Evolutionary conservation across 2,113 vertebrate genomes (phyloP).

Genomic region (Corapipo altera): DNA sequence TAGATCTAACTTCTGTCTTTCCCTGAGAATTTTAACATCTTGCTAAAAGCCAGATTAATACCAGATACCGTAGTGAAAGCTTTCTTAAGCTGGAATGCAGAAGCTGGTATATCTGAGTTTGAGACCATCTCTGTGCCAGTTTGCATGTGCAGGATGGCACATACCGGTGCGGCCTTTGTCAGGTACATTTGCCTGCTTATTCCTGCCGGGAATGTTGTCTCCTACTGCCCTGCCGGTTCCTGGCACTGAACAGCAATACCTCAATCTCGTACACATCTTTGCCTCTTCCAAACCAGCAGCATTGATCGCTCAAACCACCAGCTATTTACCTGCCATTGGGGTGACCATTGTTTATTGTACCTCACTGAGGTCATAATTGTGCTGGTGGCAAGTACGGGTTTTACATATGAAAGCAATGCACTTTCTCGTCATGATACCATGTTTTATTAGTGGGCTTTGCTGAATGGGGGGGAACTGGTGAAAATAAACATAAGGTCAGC

Average conservation of each 20-base stretch:
- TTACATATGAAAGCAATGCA: neutral
- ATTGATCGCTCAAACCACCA: neutral
- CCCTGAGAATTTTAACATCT: neutral
- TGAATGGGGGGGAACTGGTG: neutral
- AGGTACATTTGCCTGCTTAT: neutral
- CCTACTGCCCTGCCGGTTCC: neutral
- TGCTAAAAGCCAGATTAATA: neutral
- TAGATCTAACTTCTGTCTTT: neutral
- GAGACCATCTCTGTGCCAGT: neutral
- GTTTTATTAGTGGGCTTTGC: neutral
- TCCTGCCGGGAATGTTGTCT: neutral
- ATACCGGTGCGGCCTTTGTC: neutral
- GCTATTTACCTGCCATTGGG: neutral
- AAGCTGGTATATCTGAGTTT: fast-evolving
- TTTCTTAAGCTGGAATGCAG: neutral
- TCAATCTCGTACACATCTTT: neutral
- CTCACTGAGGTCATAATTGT: neutral
- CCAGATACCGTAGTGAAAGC: neutral
- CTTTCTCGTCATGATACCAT: neutral
- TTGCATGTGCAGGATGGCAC: fast-evolving
- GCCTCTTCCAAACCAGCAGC: neutral
- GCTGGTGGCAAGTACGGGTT: neutral
- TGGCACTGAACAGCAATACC: neutral
- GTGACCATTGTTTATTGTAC: neutral
- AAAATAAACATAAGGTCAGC: neutral